Evolutionary conservation across 2,797 vertebrate genomes (phyloP).

Genomic region (Dendrocincla tyrannina): DNA sequence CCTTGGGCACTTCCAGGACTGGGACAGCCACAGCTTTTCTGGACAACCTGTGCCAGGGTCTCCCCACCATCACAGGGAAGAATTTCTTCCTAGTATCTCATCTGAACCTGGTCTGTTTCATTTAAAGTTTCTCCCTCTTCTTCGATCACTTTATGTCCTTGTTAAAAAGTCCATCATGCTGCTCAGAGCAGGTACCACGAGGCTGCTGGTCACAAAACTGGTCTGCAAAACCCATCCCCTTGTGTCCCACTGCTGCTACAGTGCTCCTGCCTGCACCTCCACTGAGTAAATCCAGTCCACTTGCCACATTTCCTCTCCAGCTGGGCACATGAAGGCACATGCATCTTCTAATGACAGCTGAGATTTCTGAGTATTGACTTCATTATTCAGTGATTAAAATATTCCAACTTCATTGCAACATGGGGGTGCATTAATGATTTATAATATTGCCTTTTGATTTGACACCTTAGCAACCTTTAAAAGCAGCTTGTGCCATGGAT

Average conservation of each 20-base stretch:
- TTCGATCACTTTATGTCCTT: background rate
- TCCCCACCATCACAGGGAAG: background rate
- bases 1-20: background rate
- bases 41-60: background rate
- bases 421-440: slow-evolving; percentile 21
- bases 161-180: background rate
- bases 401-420: background rate
- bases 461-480: background rate
- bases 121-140: background rate
- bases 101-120: background rate
- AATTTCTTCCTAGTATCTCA: background rate
- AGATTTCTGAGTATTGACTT: slow-evolving; percentile 12
- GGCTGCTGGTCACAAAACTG: background rate
- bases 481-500: fast-evolving
- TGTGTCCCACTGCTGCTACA: fast-evolving
- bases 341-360: background rate
- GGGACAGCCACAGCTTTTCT: background rate
- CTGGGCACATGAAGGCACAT: background rate
- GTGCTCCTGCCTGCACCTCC: background rate
- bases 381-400: slow-evolving; percentile 41
- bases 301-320: background rate
- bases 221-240: background rate
- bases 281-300: background rate
- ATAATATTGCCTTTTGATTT: background rate
- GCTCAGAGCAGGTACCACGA: background rate